Evolutionary conservation across 1,140 invertebrate genomes (phyloP).

Genomic region (Musca vetustissima): DNA sequence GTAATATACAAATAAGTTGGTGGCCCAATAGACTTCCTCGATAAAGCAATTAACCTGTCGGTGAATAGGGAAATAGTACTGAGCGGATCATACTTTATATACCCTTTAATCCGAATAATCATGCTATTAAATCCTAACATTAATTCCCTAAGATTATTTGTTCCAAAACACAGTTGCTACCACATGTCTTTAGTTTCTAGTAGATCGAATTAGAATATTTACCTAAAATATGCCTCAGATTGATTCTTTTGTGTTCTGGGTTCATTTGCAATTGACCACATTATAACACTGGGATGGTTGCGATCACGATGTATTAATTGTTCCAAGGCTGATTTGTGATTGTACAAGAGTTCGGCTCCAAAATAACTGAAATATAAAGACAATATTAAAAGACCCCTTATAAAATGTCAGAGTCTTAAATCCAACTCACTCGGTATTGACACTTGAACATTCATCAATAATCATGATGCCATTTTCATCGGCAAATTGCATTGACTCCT

Average conservation of each 20-base stretch:
- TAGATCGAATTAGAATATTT: no score
- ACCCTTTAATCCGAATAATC: no score
- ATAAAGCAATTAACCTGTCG: no score
- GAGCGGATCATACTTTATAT: no score
- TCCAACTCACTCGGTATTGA: slow-evolving; percentile 74
- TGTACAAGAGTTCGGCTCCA: slow-evolving; percentile 62
- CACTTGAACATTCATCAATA: slow-evolving; percentile 94
- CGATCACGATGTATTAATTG: slow-evolving; percentile 89
- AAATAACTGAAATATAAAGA: slow-evolving; percentile 34
- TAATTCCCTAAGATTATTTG: no score
- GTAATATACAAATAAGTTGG: no score
- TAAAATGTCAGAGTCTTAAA: neutral
- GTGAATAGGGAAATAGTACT: no score
- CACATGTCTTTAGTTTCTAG: neutral
- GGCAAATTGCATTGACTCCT: slow-evolving; percentile 94
- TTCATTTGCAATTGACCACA: slow-evolving; percentile 97
- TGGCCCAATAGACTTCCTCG: no score
- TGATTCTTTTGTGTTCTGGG: slow-evolving; percentile 68
- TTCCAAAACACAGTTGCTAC: no score
- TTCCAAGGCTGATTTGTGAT: slow-evolving; percentile 81
- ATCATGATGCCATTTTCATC: slow-evolving; percentile 93
- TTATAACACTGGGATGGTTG: slow-evolving; percentile 88
- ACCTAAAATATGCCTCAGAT: slow-evolving; percentile 83
- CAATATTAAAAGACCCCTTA: neutral
- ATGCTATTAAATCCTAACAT: no score